Evolutionary conservation across 2,888 invertebrate genomes (phyloP).

Genomic region (Campoplex nolae): DNA sequence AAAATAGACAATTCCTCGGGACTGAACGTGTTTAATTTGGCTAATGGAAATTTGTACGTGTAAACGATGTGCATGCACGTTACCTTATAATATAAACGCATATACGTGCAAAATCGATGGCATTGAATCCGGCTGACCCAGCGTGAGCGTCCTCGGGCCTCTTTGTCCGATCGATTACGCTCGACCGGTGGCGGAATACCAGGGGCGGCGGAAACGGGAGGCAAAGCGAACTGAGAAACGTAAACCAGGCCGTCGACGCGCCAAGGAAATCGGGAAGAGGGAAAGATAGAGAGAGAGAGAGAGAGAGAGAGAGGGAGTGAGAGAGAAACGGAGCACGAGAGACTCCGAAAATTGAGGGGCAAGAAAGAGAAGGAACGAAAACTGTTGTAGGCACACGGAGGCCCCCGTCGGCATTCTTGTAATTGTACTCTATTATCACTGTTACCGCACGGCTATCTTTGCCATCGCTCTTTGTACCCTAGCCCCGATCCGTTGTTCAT

Average conservation of each 20-base stretch:
- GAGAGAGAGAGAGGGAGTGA: constrained; percentile 31
- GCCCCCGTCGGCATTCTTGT: constrained; percentile 72
- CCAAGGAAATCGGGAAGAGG: constrained; percentile 50
- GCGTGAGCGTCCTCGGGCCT: constrained; percentile 71
- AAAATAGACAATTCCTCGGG: neutral
- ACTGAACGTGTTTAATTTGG: constrained; percentile 28
- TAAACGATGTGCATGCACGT: constrained; percentile 39
- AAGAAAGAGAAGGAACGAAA: constrained; percentile 42
- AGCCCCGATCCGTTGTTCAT: constrained; percentile 73
- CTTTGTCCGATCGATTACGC: constrained; percentile 70
- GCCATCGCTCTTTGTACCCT: constrained; percentile 71
- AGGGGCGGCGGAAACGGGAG: constrained; percentile 52
- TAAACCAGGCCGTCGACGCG: constrained; percentile 63
- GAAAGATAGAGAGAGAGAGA: constrained; percentile 16
- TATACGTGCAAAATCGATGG: constrained; percentile 65
- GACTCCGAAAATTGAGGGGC: constrained; percentile 42
- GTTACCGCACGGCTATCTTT: constrained; percentile 73
- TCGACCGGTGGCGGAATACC: constrained; percentile 50
- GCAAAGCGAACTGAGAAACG: constrained; percentile 55
- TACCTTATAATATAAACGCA: constrained; percentile 31
- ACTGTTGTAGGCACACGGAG: constrained; percentile 43
- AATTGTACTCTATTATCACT: constrained; percentile 75
- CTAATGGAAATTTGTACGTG: constrained; percentile 39
- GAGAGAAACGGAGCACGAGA: constrained; percentile 38
- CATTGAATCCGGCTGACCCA: constrained; percentile 75